These are phyloP conservation scores for Perithous albicinctus DNA, from an alignment of 2,888 invertebrate genomes.

Conservation along the genomic window DNA sequence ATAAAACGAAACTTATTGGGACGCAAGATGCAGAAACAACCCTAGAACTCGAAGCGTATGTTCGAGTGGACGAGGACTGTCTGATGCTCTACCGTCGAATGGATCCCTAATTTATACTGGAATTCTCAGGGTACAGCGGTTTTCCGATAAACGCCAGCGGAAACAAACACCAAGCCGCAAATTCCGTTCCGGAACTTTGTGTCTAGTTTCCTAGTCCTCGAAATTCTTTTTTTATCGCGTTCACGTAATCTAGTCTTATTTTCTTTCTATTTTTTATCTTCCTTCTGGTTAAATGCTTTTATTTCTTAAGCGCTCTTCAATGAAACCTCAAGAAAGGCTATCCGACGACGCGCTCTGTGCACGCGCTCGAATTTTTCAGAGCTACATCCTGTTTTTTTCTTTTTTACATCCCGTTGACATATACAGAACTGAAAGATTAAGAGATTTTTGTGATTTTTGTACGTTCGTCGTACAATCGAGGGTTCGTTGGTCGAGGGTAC, in stretches of 20 bases:
- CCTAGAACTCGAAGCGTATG: slow-evolving; percentile 14
- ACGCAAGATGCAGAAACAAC: not conserved
- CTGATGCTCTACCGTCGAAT: slow-evolving; percentile 39
- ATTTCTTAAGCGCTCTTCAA: not conserved
- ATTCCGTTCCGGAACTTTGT: too few species aligned
- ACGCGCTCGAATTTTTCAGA: too few species aligned
- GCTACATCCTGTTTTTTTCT: not conserved
- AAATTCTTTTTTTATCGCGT: not conserved
- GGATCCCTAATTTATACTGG: slow-evolving; percentile 59
- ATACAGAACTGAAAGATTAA: not conserved
- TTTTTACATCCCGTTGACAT: not conserved
- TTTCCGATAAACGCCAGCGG: slow-evolving; percentile 19
- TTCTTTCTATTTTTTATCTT: not conserved
- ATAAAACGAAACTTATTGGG: not conserved
- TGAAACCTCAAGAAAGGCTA: too few species aligned
- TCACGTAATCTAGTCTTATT: not conserved
- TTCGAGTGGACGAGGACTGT: slow-evolving; percentile 39
- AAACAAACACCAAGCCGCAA: too few species aligned
- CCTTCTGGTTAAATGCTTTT: not conserved
- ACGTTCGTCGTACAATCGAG: too few species aligned
- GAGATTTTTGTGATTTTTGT: too few species aligned
- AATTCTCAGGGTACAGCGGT: slow-evolving; percentile 62
- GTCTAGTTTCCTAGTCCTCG: not conserved
- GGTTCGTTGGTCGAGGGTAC: too few species aligned
- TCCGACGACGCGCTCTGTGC: too few species aligned